Conservation (phyloP, 2,113 vertebrate species). For the Myxocyprinus asiaticus region DNA sequence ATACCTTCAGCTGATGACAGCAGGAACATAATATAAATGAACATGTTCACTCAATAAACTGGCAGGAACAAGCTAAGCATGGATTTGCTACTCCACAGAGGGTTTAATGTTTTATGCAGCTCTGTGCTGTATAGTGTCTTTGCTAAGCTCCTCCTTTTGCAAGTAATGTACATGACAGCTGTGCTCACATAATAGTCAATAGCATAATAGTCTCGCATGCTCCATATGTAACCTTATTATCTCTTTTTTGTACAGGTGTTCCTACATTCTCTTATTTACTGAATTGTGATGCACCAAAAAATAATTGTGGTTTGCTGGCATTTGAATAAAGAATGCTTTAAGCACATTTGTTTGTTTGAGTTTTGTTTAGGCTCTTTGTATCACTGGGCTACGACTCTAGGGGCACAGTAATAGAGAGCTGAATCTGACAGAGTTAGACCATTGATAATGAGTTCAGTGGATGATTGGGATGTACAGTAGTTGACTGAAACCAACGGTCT, state of each 20-base stretch:
- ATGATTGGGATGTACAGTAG: neutral
- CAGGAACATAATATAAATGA: slow-evolving; percentile 3
- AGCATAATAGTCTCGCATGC: neutral
- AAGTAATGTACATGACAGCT: no score
- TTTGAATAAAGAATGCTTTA: no score
- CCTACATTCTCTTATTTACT: no score
- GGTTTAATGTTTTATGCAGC: neutral
- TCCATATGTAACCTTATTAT: no score
- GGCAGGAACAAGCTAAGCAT: neutral
- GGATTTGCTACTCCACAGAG: neutral
- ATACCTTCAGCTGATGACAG: slow-evolving; percentile 13
- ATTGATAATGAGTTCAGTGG: slow-evolving; percentile 2
- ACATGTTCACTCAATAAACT: neutral
- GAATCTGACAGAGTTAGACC: slow-evolving; percentile 22
- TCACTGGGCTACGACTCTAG: slow-evolving; percentile 11
- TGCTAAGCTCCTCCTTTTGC: slow-evolving; percentile 14
- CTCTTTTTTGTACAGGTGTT: no score
- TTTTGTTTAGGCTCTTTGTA: neutral
- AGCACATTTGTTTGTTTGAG: no score
- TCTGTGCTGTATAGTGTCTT: neutral
- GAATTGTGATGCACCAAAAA: no score
- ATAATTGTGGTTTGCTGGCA: no score
- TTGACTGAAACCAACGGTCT: neutral
- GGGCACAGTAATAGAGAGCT: slow-evolving; percentile 35
- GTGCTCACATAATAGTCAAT: no score